A percentile compares a stretch with the other conserved stretches of the same genome.
These are phyloP conservation scores for Contarinia nasturtii DNA, from an alignment of 1,140 invertebrate species.

Conservation along the genomic window DNA sequence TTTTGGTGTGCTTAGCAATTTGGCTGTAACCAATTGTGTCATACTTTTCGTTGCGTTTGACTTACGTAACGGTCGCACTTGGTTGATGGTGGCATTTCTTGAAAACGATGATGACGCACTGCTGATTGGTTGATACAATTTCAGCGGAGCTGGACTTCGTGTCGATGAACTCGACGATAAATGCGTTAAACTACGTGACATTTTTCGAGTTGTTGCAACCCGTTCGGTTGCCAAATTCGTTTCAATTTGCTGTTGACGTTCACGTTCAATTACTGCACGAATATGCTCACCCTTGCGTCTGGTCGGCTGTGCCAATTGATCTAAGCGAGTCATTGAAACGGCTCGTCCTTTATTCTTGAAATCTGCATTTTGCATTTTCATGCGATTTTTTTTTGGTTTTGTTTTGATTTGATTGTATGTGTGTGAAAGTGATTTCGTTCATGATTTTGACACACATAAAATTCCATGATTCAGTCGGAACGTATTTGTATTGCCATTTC, in stretches of 20 bases:
- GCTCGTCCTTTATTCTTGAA: conserved; percentile 35
- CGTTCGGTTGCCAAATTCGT: conserved; percentile 5
- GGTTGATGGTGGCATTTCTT: not conserved
- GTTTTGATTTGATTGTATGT: no score
- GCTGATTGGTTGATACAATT: conserved; percentile 6
- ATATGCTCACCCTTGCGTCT: conserved; percentile 29
- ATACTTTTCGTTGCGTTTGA: conserved; percentile 22
- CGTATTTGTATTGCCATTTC: no score
- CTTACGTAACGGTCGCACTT: conserved; percentile 7
- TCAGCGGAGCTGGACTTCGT: conserved; percentile 1
- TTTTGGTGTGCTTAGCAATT: conserved; percentile 6
- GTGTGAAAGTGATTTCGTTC: no score
- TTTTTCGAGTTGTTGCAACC: conserved; percentile 20
- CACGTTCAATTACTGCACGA: conserved; percentile 17
- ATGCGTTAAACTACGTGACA: conserved; percentile 49
- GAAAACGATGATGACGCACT: not conserved
- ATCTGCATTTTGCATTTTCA: not conserved
- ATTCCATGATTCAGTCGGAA: no score
- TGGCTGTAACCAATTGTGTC: conserved; percentile 10
- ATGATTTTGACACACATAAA: no score
- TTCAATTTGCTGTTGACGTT: conserved; percentile 18
- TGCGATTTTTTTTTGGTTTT: no score
- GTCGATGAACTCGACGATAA: conserved; percentile 23
- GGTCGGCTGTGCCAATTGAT: conserved; percentile 58
- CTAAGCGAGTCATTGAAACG: conserved; percentile 78